Base-by-base conservation (phyloP, 2,888 invertebrate species). In the Brenthis daphne region DNA sequence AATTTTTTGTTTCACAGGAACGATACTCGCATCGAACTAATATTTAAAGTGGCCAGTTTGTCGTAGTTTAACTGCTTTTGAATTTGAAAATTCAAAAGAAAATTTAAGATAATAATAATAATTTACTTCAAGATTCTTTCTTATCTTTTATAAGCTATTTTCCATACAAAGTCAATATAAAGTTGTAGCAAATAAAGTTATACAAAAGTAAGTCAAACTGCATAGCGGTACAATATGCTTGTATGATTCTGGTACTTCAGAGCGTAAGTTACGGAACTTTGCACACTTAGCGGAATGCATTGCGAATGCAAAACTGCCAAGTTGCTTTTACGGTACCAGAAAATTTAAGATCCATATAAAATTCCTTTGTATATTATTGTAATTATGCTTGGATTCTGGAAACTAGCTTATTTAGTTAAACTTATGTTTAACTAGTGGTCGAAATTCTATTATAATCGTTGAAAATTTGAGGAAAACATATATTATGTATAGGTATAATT, bases 221-320 rank as follows among this genome's bases (percentile, higher is more conserved):
- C 55, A 71, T 67, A 75, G 67, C 56, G 67, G 64, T 73, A 71
- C 73, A 74, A 69, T 70, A 69, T 55, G 67, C 53, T 74, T 68
- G 68, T 69, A 71, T 69, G 63, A 67, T 65, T 64, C 67, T 65
- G 61, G 57, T 58, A 65, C 65, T 69, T 63, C 66, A 69, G 60
- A 70, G 68, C 64, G 65, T 67, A 64, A 60, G 68, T 68, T 64
- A 55, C 37, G 57, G 43, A 73, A 71, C 74, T 69, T 68, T 58
- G 65, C 69, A 51, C 71, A 69, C 67, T 73, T 72, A 70, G 67
- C 71, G 69, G 66, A 69, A 69, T 72, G 71, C 70, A 65, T 56
- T 69, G 67, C 66, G 63, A 72, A 74, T 74, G 68, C 71, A 60
- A 67, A 69, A 64, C 64, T 47, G 37, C 65, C 55, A 67, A 72